phyloP scores from a whole-genome alignment of 2,888 invertebrate species.

The Automeris io region DNA sequence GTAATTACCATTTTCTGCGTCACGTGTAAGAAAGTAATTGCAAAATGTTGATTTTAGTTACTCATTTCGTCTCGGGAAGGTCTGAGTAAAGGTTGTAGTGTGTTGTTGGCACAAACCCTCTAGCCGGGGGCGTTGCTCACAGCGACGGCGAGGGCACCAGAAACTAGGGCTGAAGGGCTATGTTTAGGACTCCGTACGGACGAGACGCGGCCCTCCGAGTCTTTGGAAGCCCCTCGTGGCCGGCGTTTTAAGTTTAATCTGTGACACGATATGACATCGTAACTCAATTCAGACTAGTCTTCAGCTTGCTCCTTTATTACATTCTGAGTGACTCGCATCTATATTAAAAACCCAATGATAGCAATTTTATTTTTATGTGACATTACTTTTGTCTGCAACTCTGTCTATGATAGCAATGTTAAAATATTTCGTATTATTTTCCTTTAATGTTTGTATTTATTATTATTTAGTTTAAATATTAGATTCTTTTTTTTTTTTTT shows the following conservation, averaged over 20 bases:
- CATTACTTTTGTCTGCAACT: too few relatives aligned
- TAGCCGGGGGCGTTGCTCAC: slow-evolving; percentile 79
- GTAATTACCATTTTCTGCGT: too few relatives aligned
- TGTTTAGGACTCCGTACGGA: slow-evolving; percentile 70
- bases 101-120: slow-evolving; percentile 49
- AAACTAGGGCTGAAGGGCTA: slow-evolving; percentile 68
- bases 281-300: slow-evolving; percentile 93
- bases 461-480: too few relatives aligned
- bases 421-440: too few relatives aligned
- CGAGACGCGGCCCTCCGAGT: slow-evolving; percentile 57
- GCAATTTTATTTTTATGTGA: background rate
- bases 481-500: too few relatives aligned
- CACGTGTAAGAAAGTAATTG: too few relatives aligned
- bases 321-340: slow-evolving; percentile 52
- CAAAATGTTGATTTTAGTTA: slow-evolving; percentile 30
- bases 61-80: slow-evolving; percentile 83
- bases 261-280: slow-evolving; percentile 68
- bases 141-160: slow-evolving; percentile 82
- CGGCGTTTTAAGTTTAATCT: slow-evolving; percentile 84
- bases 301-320: slow-evolving; percentile 67
- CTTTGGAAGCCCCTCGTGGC: slow-evolving; percentile 81
- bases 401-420: too few relatives aligned
- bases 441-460: too few relatives aligned
- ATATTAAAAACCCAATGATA: too few relatives aligned
- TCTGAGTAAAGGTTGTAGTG: slow-evolving; percentile 81